These are phyloP conservation scores for Drosophila setosimentum DNA, from an alignment of 2,888 invertebrate genomes.

Conservation along the genomic window DNA sequence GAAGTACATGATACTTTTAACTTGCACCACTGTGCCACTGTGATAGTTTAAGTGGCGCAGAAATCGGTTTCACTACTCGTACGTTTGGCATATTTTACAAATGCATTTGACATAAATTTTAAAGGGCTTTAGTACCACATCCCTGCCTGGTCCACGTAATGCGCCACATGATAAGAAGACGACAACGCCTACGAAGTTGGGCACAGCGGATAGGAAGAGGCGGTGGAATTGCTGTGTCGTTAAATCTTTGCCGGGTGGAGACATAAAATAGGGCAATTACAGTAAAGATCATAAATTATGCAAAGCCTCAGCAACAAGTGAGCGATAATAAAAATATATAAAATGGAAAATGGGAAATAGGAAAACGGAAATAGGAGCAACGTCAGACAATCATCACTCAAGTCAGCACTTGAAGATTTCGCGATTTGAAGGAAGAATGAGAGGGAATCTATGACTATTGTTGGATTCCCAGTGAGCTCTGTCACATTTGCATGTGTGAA, in stretches of 20 bases:
- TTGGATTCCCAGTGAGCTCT: constrained; percentile 22
- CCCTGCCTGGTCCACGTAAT: constrained; percentile 42
- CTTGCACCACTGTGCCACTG: constrained; percentile 53
- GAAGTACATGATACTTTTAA: background rate
- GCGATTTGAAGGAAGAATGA: constrained; percentile 54
- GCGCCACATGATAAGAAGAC: constrained; percentile 61
- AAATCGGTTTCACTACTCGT: constrained; percentile 77
- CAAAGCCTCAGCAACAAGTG: constrained; percentile 71
- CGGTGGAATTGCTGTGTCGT: constrained; percentile 24
- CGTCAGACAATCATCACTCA: constrained; percentile 74
- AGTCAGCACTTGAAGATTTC: constrained; percentile 46
- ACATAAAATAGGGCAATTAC: constrained; percentile 76
- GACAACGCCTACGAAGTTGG: constrained; percentile 33
- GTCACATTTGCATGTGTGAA: constrained; percentile 31
- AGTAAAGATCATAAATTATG: constrained; percentile 74
- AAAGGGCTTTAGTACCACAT: constrained; percentile 68
- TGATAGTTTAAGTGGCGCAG: constrained; percentile 67
- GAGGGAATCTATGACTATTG: constrained; percentile 25
- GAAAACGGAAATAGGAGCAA: constrained; percentile 22
- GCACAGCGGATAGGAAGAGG: background rate
- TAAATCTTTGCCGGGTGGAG: constrained; percentile 61
- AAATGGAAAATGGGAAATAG: constrained; percentile 12
- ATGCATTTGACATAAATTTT: constrained; percentile 81
- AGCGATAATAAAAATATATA: constrained; percentile 51
- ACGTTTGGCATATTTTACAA: constrained; percentile 80